These are phyloP conservation scores for Sebastolobus alascanus DNA, from an alignment of 2,797 vertebrate species.

Conservation along the genomic window DNA sequence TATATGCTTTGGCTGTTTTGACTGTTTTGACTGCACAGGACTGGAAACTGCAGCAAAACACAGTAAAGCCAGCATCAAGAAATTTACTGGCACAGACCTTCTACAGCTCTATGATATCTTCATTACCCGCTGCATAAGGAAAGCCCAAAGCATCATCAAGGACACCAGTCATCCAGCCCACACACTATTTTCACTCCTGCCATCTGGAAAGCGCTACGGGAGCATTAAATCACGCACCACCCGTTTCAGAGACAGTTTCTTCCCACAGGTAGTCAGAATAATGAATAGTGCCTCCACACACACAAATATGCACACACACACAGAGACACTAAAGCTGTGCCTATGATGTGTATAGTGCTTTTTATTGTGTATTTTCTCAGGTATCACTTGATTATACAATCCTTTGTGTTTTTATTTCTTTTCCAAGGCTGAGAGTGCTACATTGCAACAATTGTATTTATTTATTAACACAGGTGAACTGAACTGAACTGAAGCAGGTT, in stretches of 20 bases:
- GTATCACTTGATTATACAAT: slow-evolving; percentile 30
- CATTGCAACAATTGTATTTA: slow-evolving; percentile 6
- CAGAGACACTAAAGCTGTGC: slow-evolving; percentile 6
- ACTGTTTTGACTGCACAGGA: slow-evolving; percentile 49
- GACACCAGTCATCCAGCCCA: slow-evolving; percentile 75
- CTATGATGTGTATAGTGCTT: slow-evolving; percentile 5
- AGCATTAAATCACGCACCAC: slow-evolving; percentile 72
- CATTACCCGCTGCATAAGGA: slow-evolving; percentile 68
- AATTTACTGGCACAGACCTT: slow-evolving; percentile 53
- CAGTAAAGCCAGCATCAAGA: slow-evolving; percentile 55
- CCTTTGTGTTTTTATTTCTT: not conserved
- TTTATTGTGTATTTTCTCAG: slow-evolving; percentile 31
- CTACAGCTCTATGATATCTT: slow-evolving; percentile 66
- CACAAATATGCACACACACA: slow-evolving; percentile 27
- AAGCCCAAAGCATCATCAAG: slow-evolving; percentile 75
- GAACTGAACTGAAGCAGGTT: not conserved
- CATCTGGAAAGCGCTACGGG: slow-evolving; percentile 71
- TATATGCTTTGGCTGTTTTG: slow-evolving; percentile 32
- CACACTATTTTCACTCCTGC: slow-evolving; percentile 69
- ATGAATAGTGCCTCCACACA: slow-evolving; percentile 56
- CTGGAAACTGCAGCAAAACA: slow-evolving; percentile 43
- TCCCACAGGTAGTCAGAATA: slow-evolving; percentile 71
- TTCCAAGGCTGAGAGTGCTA: slow-evolving; percentile 1
- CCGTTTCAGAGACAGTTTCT: slow-evolving; percentile 68
- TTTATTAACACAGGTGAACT: slow-evolving; percentile 20